phyloP scores from a whole-genome alignment of 2,113 vertebrate species.

The Acanthochromis polyacanthus region DNA sequence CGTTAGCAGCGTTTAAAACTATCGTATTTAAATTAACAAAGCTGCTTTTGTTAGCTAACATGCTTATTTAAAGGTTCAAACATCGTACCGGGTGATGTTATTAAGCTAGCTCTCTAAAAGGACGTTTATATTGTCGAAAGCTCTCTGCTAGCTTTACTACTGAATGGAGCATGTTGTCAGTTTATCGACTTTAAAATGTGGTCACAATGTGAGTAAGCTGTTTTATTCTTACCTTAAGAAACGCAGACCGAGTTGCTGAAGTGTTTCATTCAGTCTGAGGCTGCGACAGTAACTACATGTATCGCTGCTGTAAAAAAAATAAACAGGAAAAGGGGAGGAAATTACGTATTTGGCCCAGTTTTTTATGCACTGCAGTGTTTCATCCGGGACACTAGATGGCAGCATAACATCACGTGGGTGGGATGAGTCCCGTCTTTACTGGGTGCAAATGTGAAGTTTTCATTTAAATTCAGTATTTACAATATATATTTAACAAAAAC shows the following conservation, averaged over 20 bases:
- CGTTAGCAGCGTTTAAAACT: neutral
- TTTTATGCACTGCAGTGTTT: neutral
- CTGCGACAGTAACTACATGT: neutral
- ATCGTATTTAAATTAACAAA: neutral
- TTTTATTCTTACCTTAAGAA: constrained; percentile 44
- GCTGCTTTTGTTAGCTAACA: neutral
- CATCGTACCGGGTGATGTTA: neutral
- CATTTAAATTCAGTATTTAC: neutral
- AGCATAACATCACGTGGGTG: neutral
- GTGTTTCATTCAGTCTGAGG: constrained; percentile 32
- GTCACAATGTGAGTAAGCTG: neutral
- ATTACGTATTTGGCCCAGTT: constrained; percentile 28
- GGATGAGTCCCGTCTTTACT: neutral
- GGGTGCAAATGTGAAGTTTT: neutral
- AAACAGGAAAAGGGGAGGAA: constrained; percentile 71
- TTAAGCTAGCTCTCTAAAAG: neutral
- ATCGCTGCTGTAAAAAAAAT: constrained; percentile 4
- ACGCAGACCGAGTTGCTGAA: neutral
- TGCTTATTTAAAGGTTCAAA: neutral
- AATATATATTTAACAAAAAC: too few species aligned
- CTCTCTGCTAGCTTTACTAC: neutral
- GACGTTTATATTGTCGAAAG: too few species aligned
- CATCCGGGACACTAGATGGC: neutral
- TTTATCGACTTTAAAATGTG: neutral
- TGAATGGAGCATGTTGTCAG: too few species aligned